These are phyloP conservation scores for Channa striata DNA, from an alignment of 2,797 vertebrate genomes.

Conservation along the genomic window DNA sequence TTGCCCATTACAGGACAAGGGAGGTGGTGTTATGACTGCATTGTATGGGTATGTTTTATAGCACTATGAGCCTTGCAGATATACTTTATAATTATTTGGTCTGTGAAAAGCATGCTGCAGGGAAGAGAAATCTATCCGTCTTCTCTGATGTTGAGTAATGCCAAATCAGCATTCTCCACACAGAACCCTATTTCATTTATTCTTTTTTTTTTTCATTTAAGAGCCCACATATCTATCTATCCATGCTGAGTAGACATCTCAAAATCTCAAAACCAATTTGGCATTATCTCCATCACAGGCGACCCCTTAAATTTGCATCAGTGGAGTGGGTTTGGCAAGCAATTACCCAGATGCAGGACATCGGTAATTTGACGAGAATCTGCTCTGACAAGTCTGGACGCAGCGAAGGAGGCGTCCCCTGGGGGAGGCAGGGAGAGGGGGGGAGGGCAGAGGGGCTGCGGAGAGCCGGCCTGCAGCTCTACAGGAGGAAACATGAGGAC, in stretches of 20 bases:
- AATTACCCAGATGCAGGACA: constrained; percentile 84
- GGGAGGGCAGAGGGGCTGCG: constrained; percentile 9
- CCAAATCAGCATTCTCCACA: constrained; percentile 72
- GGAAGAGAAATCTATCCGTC: constrained; percentile 47
- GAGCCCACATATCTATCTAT: constrained; percentile 66
- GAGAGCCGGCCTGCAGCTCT: constrained; percentile 32
- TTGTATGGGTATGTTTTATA: constrained; percentile 30
- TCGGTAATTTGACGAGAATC: constrained; percentile 76
- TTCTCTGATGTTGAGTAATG: constrained; percentile 48
- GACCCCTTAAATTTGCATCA: constrained; percentile 80
- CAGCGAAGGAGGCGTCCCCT: constrained; percentile 52
- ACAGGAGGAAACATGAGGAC: constrained; percentile 40
- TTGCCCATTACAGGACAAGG: constrained; percentile 55
- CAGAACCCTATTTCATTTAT: constrained; percentile 62
- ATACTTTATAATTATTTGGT: constrained; percentile 59
- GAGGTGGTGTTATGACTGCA: constrained; percentile 59
- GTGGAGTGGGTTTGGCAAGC: constrained; percentile 81
- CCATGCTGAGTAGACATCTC: constrained; percentile 75
- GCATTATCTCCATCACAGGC: constrained; percentile 81
- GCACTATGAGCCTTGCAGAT: constrained; percentile 47
- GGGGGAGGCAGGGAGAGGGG: not conserved
- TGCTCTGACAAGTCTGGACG: constrained; percentile 79
- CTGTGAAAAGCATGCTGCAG: constrained; percentile 43
- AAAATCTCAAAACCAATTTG: constrained; percentile 80
- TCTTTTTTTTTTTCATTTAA: constrained; percentile 46